Conservation (phyloP, 1,140 invertebrate genomes). For the Drosophila lacteicornis region DNA sequence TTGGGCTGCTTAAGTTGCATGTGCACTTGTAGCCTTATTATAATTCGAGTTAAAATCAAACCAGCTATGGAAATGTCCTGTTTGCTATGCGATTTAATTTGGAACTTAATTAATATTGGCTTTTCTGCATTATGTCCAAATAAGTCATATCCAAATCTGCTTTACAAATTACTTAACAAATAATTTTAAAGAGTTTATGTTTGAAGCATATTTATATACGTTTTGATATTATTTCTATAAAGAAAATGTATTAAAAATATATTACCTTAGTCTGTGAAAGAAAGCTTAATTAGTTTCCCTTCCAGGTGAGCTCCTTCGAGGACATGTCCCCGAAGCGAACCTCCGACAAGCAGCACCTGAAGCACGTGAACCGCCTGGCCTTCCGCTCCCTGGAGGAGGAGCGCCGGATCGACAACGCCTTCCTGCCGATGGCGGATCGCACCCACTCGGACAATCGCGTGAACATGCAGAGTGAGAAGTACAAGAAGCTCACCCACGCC, state of each 20-base stretch:
- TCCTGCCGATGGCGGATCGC: conserved; percentile 80
- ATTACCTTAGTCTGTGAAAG: not conserved
- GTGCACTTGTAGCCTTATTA: too few relatives aligned
- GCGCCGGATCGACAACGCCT: conserved; percentile 84
- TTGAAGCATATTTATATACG: too few relatives aligned
- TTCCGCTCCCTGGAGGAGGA: conserved; percentile 84
- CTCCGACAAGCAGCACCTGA: conserved; percentile 70
- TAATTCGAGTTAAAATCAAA: too few relatives aligned
- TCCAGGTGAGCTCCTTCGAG: conserved; percentile 80
- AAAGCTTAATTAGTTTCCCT: conserved; percentile 40
- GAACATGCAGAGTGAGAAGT: conserved; percentile 83
- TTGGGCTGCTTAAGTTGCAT: too few relatives aligned
- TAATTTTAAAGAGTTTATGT: too few relatives aligned
- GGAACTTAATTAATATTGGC: too few relatives aligned
- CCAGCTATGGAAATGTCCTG: too few relatives aligned
- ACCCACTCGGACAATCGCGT: conserved; percentile 84
- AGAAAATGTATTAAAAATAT: not conserved
- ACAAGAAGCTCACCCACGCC: conserved; percentile 83
- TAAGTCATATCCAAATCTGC: too few relatives aligned
- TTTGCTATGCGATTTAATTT: too few relatives aligned
- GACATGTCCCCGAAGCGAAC: conserved; percentile 77
- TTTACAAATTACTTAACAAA: too few relatives aligned
- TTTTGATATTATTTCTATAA: not conserved
- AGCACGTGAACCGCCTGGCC: conserved; percentile 80
- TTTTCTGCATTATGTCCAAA: too few relatives aligned